These are phyloP conservation scores for Alviniconcha marisindica DNA, from an alignment of 1,140 invertebrate genomes.

Conservation along the genomic window DNA sequence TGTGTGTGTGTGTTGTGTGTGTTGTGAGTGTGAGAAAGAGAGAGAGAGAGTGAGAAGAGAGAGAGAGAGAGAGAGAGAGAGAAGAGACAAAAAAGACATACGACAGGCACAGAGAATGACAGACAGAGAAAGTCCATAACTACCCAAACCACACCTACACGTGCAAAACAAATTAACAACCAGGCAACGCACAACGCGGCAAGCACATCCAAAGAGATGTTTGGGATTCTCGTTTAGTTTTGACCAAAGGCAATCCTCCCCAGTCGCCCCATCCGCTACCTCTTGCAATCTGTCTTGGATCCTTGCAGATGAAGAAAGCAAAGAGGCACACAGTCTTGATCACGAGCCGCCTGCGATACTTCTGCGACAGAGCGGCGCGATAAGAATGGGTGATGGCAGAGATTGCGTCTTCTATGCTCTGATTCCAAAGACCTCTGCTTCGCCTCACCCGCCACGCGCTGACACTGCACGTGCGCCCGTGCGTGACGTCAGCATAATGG, in stretches of 20 bases:
- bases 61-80: no score
- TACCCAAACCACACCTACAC: no score
- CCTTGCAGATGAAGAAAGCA: not conserved
- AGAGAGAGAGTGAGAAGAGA: no score
- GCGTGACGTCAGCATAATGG: slow-evolving; percentile 19
- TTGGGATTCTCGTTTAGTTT: no score
- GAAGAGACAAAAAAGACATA: no score
- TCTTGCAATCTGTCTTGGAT: not conserved
- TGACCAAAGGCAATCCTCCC: not conserved
- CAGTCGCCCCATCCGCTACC: not conserved
- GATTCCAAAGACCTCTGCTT: not conserved
- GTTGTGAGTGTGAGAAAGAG: no score
- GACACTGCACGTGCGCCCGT: not conserved
- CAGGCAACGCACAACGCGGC: no score
- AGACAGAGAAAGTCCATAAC: no score
- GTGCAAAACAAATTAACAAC: no score
- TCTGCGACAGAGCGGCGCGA: not conserved
- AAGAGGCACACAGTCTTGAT: not conserved
- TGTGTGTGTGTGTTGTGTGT: no score
- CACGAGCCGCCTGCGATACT: not conserved
- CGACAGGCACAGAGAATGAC: no score
- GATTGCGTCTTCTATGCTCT: slow-evolving; percentile 3
- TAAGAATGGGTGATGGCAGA: not conserved
- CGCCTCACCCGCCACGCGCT: not conserved
- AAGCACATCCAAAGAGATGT: no score